Percentiles rank a stretch among this genome's conserved stretches.
phyloP scores from a whole-genome alignment of 2,888 invertebrate species.

The Callinectes sapidus region DNA sequence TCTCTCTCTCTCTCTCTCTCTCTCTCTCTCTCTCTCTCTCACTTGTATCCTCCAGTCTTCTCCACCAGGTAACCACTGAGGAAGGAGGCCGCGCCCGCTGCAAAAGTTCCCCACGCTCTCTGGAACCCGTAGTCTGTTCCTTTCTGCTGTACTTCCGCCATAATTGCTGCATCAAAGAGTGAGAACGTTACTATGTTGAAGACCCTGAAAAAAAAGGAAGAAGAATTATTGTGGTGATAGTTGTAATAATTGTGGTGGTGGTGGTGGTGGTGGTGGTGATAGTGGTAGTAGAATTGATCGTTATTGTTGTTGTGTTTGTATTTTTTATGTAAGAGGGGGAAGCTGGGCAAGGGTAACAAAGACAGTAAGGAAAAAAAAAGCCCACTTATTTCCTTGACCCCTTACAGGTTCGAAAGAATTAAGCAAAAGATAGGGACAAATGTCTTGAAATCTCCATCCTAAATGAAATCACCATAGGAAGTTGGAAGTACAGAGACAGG shows the following conservation, averaged over 20 bases:
- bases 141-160: constrained; percentile 43
- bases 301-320: not conserved
- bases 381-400: too few species aligned
- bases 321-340: too few species aligned
- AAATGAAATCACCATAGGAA: too few species aligned
- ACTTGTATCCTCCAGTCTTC: constrained; percentile 50
- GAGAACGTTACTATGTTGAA: constrained; percentile 34
- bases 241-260: not conserved
- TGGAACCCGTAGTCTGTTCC: constrained; percentile 58
- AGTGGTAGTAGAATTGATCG: not conserved
- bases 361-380: too few species aligned
- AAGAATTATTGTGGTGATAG: not conserved
- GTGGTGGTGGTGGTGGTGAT: too few species aligned
- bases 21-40: constrained; percentile 8
- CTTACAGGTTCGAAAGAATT: too few species aligned
- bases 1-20: not conserved
- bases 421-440: too few species aligned
- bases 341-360: too few species aligned
- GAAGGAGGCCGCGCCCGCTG: constrained; percentile 32
- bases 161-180: constrained; percentile 52
- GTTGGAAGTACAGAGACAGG: too few species aligned
- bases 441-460: too few species aligned
- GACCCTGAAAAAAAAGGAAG: not conserved
- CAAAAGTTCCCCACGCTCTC: constrained; percentile 63
- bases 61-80: constrained; percentile 48